Evolutionary conservation across 1,140 invertebrate genomes (phyloP).

Genomic region (Neodiprion lecontei): DNA sequence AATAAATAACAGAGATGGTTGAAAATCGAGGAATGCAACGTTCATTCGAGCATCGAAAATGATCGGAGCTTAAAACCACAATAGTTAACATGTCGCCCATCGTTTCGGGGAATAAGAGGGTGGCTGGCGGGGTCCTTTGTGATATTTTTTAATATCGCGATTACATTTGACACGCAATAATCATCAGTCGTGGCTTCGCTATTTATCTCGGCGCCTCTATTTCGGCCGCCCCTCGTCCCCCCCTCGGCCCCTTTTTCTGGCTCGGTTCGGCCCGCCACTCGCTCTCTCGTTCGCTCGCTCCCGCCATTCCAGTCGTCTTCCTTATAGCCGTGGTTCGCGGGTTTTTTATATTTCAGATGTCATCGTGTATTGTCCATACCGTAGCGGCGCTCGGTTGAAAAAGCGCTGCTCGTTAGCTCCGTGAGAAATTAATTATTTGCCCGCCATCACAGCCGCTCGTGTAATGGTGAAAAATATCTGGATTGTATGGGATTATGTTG

Average conservation of each 20-base stretch:
- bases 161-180: slow-evolving; percentile 20
- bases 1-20: background rate
- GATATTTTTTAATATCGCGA: slow-evolving; percentile 22
- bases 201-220: slow-evolving; percentile 19
- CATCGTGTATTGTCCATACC: slow-evolving; percentile 46
- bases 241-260: background rate
- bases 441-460: slow-evolving; percentile 50
- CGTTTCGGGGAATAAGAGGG: background rate
- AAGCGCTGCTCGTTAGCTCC: slow-evolving; percentile 57
- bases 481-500: slow-evolving; percentile 59
- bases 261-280: background rate
- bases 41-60: background rate
- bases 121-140: slow-evolving; percentile 11
- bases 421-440: slow-evolving; percentile 64
- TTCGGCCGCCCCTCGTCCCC: background rate
- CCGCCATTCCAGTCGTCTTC: slow-evolving; percentile 6
- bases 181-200: slow-evolving; percentile 18
- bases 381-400: slow-evolving; percentile 39
- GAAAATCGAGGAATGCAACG: background rate
- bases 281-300: background rate
- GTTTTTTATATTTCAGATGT: slow-evolving; percentile 46
- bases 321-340: slow-evolving; percentile 14
- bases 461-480: slow-evolving; percentile 63
- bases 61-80: slow-evolving; percentile 7
- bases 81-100: background rate